Evolutionary conservation across 1,140 invertebrate species (phyloP).

Genomic region (Nymphalis io): DNA sequence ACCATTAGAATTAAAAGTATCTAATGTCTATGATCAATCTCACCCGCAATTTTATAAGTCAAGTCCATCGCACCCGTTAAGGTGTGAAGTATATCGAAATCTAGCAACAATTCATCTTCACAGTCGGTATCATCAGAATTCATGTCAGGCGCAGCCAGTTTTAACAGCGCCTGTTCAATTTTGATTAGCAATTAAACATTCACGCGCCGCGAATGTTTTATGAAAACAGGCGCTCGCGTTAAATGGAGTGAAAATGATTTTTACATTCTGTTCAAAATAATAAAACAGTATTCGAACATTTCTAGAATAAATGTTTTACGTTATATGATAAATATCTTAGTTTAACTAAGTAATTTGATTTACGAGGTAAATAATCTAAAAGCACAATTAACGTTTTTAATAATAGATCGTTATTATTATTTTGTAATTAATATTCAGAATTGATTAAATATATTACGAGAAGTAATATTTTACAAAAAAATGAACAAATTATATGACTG

Average conservation of each 20-base stretch:
- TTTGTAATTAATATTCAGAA: too few relatives aligned
- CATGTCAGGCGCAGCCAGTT: conserved; percentile 69
- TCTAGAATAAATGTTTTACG: background rate
- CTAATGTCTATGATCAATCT: conserved; percentile 13
- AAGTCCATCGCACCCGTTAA: conserved; percentile 62
- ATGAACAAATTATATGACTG: too few relatives aligned
- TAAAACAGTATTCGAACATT: background rate
- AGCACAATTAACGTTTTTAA: too few relatives aligned
- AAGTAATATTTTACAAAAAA: too few relatives aligned
- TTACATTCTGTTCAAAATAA: conserved; percentile 9
- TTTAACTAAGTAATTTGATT: background rate
- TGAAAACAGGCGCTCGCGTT: conserved; percentile 34
- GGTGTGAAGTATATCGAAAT: conserved; percentile 63
- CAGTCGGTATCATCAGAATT: conserved; percentile 54
- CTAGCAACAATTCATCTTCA: conserved; percentile 56
- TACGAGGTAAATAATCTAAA: too few relatives aligned
- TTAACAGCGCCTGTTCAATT: conserved; percentile 66
- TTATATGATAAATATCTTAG: background rate
- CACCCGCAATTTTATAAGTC: conserved; percentile 45
- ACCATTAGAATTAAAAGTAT: background rate
- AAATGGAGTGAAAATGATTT: conserved; percentile 30
- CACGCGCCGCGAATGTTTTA: conserved; percentile 43
- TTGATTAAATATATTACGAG: too few relatives aligned
- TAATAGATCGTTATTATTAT: too few relatives aligned
- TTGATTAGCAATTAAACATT: conserved; percentile 61